phyloP scores from a whole-genome alignment of 2,113 vertebrate genomes.

The Emydura subglobosa region DNA sequence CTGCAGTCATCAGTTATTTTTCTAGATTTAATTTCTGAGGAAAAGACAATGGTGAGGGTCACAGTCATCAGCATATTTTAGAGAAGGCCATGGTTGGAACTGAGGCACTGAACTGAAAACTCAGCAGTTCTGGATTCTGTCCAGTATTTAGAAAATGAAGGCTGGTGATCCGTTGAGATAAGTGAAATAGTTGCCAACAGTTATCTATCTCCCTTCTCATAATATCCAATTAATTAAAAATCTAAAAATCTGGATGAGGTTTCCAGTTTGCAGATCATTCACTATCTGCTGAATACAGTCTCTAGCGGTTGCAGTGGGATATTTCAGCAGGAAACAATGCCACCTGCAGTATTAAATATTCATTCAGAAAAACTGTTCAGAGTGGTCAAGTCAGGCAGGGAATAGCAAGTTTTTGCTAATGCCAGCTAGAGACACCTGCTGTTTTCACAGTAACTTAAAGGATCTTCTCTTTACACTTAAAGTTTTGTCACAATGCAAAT shows the following conservation, averaged over 20 bases:
- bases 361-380: neutral
- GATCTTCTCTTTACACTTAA: neutral
- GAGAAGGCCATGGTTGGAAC: neutral
- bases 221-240: neutral
- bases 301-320: neutral
- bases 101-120: neutral
- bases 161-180: neutral
- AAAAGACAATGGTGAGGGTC: neutral
- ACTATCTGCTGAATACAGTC: neutral
- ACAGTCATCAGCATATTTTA: rapidly evolving
- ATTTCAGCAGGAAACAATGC: neutral
- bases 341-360: neutral
- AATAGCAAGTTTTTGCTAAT: neutral
- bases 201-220: neutral
- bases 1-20: neutral
- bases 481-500: neutral
- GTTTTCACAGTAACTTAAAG: neutral
- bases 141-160: neutral
- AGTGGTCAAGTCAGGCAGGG: neutral
- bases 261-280: neutral
- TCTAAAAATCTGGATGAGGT: neutral
- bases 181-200: rapidly evolving
- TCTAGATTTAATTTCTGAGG: neutral
- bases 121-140: neutral
- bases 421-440: neutral